Percentiles rank a stretch among this genome's conserved stretches.
These are phyloP conservation scores for Propithecus perrieri DNA, from an alignment of 2,797 vertebrate genomes.

Conservation along the genomic window DNA sequence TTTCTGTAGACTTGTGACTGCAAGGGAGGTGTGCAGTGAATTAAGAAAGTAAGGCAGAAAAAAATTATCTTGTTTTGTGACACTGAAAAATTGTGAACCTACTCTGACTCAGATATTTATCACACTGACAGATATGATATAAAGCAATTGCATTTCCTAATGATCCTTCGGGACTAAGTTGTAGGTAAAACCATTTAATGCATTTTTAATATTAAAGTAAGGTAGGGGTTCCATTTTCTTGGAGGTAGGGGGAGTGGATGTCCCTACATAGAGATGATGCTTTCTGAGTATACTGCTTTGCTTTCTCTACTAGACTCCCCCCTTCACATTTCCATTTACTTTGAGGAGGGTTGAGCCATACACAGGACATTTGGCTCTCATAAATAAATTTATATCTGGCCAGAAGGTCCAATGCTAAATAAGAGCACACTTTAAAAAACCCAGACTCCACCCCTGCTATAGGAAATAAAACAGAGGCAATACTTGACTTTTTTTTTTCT, in stretches of 20 bases:
- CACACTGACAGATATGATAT: conserved; percentile 57
- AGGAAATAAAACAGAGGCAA: conserved; percentile 68
- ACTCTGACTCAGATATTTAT: conserved; percentile 46
- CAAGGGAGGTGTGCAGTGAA: conserved; percentile 54
- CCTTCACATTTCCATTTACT: conserved; percentile 58
- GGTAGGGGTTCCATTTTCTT: conserved; percentile 66
- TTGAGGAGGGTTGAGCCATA: conserved; percentile 56
- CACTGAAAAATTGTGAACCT: conserved; percentile 74
- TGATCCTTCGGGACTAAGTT: conserved; percentile 77
- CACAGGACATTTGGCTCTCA: conserved; percentile 69
- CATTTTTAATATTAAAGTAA: conserved; percentile 73
- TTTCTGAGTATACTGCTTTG: conserved; percentile 40
- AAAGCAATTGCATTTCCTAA: conserved; percentile 71
- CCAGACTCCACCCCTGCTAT: conserved; percentile 68
- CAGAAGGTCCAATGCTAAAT: conserved; percentile 70
- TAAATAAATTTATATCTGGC: conserved; percentile 77
- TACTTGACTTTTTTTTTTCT: neutral
- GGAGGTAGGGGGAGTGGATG: conserved; percentile 17
- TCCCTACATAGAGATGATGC: neutral
- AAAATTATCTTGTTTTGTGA: conserved; percentile 58
- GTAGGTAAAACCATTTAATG: conserved; percentile 74
- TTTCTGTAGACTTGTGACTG: conserved; percentile 32
- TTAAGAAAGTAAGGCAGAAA: conserved; percentile 55
- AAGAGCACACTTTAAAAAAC: conserved; percentile 57
- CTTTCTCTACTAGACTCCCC: conserved; percentile 6